phyloP scores from a whole-genome alignment of 2,888 invertebrate species.

The Caenorhabditis wallacei region DNA sequence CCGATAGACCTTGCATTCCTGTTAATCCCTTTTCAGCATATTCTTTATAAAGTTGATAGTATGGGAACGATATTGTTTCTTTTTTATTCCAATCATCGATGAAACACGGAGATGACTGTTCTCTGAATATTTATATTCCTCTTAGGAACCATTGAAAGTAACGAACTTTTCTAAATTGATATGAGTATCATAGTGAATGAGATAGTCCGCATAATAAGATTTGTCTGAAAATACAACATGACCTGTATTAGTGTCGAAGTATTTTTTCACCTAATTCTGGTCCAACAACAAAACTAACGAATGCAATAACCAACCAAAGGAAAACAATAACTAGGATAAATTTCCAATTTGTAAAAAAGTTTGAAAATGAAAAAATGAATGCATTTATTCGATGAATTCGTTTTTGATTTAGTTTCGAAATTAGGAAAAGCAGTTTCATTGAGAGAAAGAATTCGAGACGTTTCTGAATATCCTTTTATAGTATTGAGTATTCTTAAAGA shows the following conservation, averaged over 20 bases:
- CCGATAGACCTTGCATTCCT: slow-evolving; percentile 28
- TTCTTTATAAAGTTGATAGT: slow-evolving; percentile 15
- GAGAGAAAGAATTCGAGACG: neutral
- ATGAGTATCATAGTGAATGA: slow-evolving; percentile 25
- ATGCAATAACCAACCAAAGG: neutral
- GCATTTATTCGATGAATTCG: neutral
- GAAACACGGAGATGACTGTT: neutral
- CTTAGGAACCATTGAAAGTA: neutral
- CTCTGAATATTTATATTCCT: slow-evolving; percentile 18
- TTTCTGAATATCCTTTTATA: neutral
- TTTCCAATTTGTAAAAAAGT: neutral
- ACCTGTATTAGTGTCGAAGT: neutral
- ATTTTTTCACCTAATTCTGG: neutral
- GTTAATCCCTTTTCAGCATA: slow-evolving; percentile 14
- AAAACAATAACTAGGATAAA: neutral
- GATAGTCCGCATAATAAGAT: neutral
- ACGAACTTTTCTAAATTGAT: slow-evolving; percentile 11
- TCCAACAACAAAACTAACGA: neutral
- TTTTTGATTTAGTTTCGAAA: neutral
- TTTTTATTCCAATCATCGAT: slow-evolving; percentile 29
- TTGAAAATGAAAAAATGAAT: neutral
- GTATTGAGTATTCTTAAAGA: neutral
- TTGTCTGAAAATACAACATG: slow-evolving; percentile 14
- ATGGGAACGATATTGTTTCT: slow-evolving; percentile 16
- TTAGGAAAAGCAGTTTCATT: neutral